Percentiles rank a stretch among this genome's conserved stretches.
phyloP scores from a whole-genome alignment of 2,113 vertebrate species.

The Malurus alboscapulatus region DNA sequence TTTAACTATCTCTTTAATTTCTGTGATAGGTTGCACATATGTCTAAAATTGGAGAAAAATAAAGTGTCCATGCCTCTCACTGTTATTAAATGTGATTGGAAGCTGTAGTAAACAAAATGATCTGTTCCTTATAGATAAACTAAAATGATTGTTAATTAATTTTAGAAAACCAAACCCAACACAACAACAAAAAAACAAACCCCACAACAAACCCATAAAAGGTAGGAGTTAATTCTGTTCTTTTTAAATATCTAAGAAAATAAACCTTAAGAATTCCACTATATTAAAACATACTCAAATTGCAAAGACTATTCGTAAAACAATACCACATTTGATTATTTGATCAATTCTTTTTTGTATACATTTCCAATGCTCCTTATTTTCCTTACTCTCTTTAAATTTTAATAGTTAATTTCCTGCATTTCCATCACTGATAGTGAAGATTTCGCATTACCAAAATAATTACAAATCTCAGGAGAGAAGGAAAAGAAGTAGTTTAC shows the following conservation, averaged over 20 bases:
- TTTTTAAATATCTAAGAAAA: background rate
- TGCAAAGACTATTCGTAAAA: background rate
- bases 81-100: background rate
- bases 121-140: background rate
- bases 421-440: background rate
- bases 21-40: background rate
- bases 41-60: background rate
- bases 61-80: background rate
- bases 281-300: background rate
- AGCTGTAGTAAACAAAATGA: background rate
- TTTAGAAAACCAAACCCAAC: background rate
- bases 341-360: fast-evolving
- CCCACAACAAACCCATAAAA: background rate
- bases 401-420: background rate
- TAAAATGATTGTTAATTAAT: background rate
- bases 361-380: background rate
- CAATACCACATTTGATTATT: background rate
- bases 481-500: background rate
- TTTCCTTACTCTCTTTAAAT: background rate
- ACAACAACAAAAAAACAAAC: background rate
- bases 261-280: fast-evolving
- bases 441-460: background rate
- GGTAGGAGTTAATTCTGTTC: fast-evolving
- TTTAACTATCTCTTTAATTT: background rate
- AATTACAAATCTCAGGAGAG: background rate